Evolutionary conservation across 1,140 invertebrate genomes (phyloP).

Genomic region (Camponotus pennsylvanicus): DNA sequence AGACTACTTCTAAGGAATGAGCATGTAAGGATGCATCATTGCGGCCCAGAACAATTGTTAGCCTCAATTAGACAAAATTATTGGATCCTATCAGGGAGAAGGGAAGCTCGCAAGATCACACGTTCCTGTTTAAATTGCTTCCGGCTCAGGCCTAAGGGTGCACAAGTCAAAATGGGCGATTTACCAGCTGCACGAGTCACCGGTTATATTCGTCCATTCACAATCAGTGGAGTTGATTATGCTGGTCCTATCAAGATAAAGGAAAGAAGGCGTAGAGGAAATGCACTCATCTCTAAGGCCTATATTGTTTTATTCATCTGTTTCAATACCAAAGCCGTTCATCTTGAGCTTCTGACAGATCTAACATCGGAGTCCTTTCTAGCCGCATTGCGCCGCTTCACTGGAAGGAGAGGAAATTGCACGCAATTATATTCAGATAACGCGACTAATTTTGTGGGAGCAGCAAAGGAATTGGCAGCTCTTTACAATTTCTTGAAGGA

Average conservation of each 20-base stretch:
- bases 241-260: neutral
- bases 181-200: neutral
- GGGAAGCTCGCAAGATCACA: neutral
- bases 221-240: neutral
- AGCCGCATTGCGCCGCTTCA: neutral
- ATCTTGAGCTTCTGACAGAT: neutral
- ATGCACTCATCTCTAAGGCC: neutral
- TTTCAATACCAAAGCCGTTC: neutral
- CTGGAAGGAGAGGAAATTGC: neutral
- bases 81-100: neutral
- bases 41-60: neutral
- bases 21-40: neutral
- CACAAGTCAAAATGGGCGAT: neutral
- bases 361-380: neutral
- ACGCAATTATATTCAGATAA: neutral
- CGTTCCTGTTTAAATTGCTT: neutral
- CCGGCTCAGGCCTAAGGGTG: neutral
- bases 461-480: neutral
- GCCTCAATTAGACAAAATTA: neutral
- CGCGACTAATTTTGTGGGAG: constrained; percentile 5
- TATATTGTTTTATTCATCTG: neutral
- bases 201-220: neutral
- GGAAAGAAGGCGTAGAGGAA: neutral
- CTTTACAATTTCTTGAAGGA: neutral
- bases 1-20: neutral